Percentiles rank a stretch among this genome's conserved stretches.
These are phyloP conservation scores for Gallinago undulata DNA, from an alignment of 2,113 vertebrate genomes.

Conservation along the genomic window DNA sequence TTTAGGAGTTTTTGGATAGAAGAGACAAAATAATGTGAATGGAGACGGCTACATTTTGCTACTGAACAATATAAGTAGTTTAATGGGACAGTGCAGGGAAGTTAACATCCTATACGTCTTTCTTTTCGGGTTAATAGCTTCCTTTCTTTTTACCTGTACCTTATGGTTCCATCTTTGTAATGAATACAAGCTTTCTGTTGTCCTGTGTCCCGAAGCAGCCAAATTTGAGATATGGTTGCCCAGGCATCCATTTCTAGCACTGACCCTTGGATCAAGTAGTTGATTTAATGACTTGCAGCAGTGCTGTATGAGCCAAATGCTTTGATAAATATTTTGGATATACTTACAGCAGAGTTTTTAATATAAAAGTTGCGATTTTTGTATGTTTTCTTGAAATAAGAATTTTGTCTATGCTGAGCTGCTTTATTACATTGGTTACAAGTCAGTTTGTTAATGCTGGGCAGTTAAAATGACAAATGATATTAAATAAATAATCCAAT, in stretches of 20 bases:
- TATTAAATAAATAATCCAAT: not conserved
- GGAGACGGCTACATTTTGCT: not conserved
- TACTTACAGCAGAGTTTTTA: not conserved
- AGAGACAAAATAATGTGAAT: not conserved
- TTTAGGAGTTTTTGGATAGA: not conserved
- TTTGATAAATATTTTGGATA: not conserved
- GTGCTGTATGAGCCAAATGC: not conserved
- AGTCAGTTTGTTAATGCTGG: not conserved
- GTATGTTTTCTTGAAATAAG: not conserved
- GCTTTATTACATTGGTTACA: not conserved
- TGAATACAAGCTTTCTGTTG: not conserved
- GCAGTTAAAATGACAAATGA: not conserved
- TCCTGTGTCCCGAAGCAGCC: not conserved
- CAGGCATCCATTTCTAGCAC: not conserved
- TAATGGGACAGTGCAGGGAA: not conserved
- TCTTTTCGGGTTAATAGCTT: not conserved
- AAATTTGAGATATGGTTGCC: not conserved
- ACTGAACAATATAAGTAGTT: not conserved
- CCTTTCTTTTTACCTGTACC: not conserved
- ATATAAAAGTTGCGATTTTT: not conserved
- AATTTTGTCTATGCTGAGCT: not conserved
- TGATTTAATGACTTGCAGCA: not conserved
- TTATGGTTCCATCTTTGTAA: not conserved
- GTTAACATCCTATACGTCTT: rapidly evolving
- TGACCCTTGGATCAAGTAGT: not conserved